Evolutionary conservation across 1,140 invertebrate genomes (phyloP).

Genomic region (Cataglyphis hispanica): DNA sequence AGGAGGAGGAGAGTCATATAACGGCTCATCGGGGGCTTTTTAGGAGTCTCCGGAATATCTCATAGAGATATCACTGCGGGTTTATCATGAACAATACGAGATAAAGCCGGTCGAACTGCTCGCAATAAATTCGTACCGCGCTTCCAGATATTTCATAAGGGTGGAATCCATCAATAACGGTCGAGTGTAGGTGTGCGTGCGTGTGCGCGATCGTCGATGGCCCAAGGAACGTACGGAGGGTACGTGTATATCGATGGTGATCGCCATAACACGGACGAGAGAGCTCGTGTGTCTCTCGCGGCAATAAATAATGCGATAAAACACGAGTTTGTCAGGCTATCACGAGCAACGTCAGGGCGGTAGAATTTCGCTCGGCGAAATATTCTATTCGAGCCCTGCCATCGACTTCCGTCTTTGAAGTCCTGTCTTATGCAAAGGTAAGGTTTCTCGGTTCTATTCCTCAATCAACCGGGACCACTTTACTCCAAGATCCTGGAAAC

Average conservation of each 20-base stretch:
- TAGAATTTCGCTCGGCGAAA: conserved; percentile 71
- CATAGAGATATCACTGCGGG: conserved; percentile 80
- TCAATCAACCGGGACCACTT: conserved; percentile 68
- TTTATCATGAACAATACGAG: conserved; percentile 86
- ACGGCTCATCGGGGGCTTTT: conserved; percentile 77
- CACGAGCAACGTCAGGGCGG: conserved; percentile 74
- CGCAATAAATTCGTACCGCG: conserved; percentile 86
- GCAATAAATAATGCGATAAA: conserved; percentile 87
- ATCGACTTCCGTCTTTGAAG: conserved; percentile 69
- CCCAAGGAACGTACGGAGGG: conserved; percentile 35
- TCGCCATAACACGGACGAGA: conserved; percentile 29
- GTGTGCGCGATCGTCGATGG: conserved; percentile 33
- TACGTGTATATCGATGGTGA: conserved; percentile 8
- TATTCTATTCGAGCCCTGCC: conserved; percentile 42
- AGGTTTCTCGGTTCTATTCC: conserved; percentile 62
- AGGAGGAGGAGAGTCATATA: conserved; percentile 67
- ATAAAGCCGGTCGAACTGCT: conserved; percentile 85
- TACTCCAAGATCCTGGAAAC: conserved; percentile 66
- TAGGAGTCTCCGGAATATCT: conserved; percentile 73
- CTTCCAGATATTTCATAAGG: conserved; percentile 86
- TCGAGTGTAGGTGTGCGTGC: conserved; percentile 45
- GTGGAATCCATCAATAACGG: conserved; percentile 86
- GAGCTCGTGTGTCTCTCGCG: conserved; percentile 73
- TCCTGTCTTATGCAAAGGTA: conserved; percentile 50
- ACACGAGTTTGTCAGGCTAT: conserved; percentile 86